These are phyloP conservation scores for Drosophila quadrilineata DNA, from an alignment of 1,140 invertebrate species.

Conservation along the genomic window DNA sequence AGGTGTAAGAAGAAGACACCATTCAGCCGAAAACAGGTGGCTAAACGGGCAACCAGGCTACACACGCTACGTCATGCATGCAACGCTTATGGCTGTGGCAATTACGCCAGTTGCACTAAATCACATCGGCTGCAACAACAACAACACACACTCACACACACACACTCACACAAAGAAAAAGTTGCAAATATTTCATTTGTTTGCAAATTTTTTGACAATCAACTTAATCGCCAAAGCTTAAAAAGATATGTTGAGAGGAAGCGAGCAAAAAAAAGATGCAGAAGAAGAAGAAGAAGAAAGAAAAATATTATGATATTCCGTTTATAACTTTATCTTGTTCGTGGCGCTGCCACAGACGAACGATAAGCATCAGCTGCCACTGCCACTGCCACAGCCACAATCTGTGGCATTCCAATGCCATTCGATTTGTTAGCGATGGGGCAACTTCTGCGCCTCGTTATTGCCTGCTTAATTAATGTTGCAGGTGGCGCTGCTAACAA, in stretches of 20 bases:
- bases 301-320: no score
- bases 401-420: constrained; percentile 18
- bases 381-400: no score
- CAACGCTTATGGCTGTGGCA: constrained; percentile 57
- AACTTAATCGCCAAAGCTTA: constrained; percentile 52
- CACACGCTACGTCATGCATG: not conserved
- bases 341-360: not conserved
- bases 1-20: constrained; percentile 9
- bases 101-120: constrained; percentile 63
- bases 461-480: constrained; percentile 69
- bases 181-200: constrained; percentile 73
- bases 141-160: not conserved
- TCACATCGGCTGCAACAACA: constrained; percentile 20
- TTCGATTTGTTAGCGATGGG: not conserved
- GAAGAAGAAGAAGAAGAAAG: no score
- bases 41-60: constrained; percentile 37
- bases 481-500: constrained; percentile 66
- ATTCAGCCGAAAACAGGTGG: constrained; percentile 55
- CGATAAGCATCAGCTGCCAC: constrained; percentile 17
- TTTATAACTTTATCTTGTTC: constrained; percentile 62
- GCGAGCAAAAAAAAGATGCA: no score
- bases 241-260: no score
- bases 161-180: not conserved
- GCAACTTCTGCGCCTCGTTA: constrained; percentile 42
- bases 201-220: constrained; percentile 76